phyloP scores from a whole-genome alignment of 2,113 vertebrate genomes.

The Pygathrix nemaeus region DNA sequence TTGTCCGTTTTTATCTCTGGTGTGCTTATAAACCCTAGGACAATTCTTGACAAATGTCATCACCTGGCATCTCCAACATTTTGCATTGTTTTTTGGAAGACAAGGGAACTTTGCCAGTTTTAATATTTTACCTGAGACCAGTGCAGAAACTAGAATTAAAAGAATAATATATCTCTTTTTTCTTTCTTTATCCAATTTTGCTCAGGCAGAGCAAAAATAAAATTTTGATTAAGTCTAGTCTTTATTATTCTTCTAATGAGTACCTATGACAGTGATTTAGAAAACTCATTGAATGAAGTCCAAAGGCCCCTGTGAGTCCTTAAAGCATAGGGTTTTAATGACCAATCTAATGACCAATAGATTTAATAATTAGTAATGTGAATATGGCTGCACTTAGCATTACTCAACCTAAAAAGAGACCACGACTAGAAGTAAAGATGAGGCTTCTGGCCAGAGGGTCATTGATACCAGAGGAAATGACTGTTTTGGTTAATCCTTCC shows the following conservation, averaged over 20 bases:
- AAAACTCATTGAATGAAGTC: neutral
- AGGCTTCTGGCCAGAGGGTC: neutral
- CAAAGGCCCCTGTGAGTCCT: neutral
- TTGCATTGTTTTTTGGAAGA: neutral
- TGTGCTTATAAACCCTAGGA: neutral
- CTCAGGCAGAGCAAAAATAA: neutral
- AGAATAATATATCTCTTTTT: neutral
- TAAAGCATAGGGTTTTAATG: neutral
- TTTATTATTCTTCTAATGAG: neutral
- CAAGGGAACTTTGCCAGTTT: neutral
- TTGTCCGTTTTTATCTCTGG: neutral
- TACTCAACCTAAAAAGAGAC: neutral
- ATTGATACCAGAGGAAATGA: neutral
- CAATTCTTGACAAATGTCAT: neutral
- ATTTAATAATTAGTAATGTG: neutral
- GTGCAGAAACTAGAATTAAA: neutral
- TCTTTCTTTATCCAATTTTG: neutral
- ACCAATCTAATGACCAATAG: neutral
- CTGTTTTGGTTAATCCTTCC: neutral
- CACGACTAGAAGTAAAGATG: neutral
- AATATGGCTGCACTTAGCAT: neutral
- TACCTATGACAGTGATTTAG: neutral
- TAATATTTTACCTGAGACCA: neutral
- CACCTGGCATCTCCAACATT: neutral
- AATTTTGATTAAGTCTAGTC: neutral